Evolutionary conservation across 1,140 invertebrate species (phyloP).

Genomic region (Drosophila pallidifrons): DNA sequence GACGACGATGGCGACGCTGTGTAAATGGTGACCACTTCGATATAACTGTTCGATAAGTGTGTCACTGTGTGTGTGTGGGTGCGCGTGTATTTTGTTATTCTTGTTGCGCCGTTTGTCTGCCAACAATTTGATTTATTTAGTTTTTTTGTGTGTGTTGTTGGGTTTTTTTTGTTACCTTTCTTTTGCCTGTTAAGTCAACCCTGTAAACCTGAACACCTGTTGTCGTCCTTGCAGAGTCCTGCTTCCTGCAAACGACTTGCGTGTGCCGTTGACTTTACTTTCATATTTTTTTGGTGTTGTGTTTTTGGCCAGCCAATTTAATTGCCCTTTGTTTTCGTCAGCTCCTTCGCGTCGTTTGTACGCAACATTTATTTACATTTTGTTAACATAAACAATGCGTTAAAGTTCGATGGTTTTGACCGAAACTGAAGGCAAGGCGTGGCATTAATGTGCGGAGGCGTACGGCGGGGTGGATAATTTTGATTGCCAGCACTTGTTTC

Average conservation of each 20-base stretch:
- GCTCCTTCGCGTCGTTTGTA: constrained; percentile 63
- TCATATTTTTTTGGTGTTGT: no score
- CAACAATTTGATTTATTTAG: constrained; percentile 72
- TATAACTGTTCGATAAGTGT: constrained; percentile 70
- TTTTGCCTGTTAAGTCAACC: constrained; percentile 63
- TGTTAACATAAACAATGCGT: constrained; percentile 83
- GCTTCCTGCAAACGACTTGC: constrained; percentile 34
- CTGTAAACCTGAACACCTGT: constrained; percentile 76
- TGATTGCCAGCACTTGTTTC: constrained; percentile 68
- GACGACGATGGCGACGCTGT: constrained; percentile 57
- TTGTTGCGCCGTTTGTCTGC: constrained; percentile 59
- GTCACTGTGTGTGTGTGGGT: constrained; percentile 38
- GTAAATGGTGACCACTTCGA: constrained; percentile 69
- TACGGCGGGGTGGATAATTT: constrained; percentile 54
- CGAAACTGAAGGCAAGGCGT: constrained; percentile 9
- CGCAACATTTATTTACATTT: constrained; percentile 83
- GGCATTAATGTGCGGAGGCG: neutral
- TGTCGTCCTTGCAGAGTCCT: constrained; percentile 50
- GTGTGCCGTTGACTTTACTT: constrained; percentile 60
- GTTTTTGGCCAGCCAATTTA: constrained; percentile 64
- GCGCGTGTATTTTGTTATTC: constrained; percentile 29
- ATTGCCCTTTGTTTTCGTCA: constrained; percentile 76
- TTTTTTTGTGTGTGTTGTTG: neutral
- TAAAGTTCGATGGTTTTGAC: constrained; percentile 76
- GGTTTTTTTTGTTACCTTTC: constrained; percentile 26